Conservation (phyloP, 1,140 invertebrate species). For the Oreohelix idahoensis region DNA sequence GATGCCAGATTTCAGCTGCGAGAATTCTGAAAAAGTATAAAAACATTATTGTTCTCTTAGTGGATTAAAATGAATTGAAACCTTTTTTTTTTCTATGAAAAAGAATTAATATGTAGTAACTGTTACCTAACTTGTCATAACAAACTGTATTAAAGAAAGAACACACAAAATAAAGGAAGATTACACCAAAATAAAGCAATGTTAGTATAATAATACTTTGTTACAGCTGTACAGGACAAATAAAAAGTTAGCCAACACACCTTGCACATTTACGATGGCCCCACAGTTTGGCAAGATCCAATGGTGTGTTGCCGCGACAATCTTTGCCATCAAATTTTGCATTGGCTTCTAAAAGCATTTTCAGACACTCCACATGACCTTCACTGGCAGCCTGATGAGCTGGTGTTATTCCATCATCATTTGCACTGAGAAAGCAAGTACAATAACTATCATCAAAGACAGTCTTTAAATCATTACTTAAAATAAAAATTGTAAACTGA, state of each 20-base stretch:
- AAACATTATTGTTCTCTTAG: neutral
- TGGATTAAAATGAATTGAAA: no score
- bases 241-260: conserved; percentile 46
- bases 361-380: conserved; percentile 72
- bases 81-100: no score
- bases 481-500: no score
- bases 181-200: no score
- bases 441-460: no score
- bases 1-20: conserved; percentile 71
- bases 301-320: conserved; percentile 67
- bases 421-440: conserved; percentile 58
- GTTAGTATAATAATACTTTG: no score
- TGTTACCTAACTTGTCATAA: no score
- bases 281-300: conserved; percentile 73
- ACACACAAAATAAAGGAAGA: no score
- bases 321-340: conserved; percentile 68
- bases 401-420: conserved; percentile 73
- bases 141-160: no score
- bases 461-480: no score
- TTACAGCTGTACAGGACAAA: no score
- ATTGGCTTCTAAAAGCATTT: conserved; percentile 67
- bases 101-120: no score
- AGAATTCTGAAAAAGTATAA: conserved; percentile 61
- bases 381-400: conserved; percentile 72
- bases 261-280: conserved; percentile 73